Percentiles rank a stretch among this genome's conserved stretches.
phyloP scores from a whole-genome alignment of 1,140 invertebrate genomes.

The Belonocnema kinseyi region DNA sequence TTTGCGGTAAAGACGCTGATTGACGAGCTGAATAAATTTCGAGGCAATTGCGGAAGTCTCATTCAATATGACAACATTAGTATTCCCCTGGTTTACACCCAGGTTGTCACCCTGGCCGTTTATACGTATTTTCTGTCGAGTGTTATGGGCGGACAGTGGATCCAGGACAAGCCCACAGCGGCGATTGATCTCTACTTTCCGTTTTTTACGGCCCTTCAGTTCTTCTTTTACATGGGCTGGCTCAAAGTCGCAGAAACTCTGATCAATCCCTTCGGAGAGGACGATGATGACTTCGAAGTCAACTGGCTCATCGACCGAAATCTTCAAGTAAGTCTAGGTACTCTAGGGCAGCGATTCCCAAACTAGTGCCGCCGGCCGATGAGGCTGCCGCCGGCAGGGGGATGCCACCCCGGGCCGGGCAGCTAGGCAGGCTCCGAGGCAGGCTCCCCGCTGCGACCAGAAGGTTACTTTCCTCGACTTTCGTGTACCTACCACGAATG shows the following conservation, averaged over 20 bases:
- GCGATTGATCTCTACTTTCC: constrained; percentile 90
- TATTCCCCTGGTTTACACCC: constrained; percentile 94
- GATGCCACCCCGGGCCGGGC: no score
- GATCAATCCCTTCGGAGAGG: constrained; percentile 93
- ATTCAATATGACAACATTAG: constrained; percentile 94
- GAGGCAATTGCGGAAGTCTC: constrained; percentile 87
- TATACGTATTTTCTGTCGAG: constrained; percentile 92
- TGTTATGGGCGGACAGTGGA: constrained; percentile 89
- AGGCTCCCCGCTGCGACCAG: no score
- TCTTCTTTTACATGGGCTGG: constrained; percentile 95
- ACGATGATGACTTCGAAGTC: constrained; percentile 90
- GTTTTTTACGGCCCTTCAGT: constrained; percentile 89
- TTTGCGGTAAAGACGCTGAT: constrained; percentile 94
- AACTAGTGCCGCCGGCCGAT: no score
- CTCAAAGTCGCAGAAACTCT: constrained; percentile 91
- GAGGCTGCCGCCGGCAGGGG: no score
- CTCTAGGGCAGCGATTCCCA: no score
- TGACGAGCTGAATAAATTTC: constrained; percentile 92
- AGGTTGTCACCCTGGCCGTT: constrained; percentile 94
- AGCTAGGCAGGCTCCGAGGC: no score
- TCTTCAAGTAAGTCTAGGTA: constrained; percentile 77
- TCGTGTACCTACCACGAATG: no score
- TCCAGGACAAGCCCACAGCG: constrained; percentile 72
- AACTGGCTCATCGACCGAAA: constrained; percentile 94
- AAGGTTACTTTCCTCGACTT: no score